Evolutionary conservation across 2,113 vertebrate genomes (phyloP).

Genomic region (Xenus cinereus): DNA sequence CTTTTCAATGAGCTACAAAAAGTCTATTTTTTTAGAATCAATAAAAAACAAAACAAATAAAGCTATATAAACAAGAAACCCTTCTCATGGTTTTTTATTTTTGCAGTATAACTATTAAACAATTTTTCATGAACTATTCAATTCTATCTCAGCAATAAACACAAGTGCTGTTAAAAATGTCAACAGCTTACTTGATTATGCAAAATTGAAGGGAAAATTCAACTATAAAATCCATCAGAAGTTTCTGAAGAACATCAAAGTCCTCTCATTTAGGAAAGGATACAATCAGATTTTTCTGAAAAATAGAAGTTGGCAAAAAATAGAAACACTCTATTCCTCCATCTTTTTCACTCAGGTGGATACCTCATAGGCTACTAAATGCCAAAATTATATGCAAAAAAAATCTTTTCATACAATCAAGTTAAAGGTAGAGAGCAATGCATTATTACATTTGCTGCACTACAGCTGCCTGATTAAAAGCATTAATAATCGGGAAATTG

Average conservation of each 20-base stretch:
- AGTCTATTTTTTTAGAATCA: neutral
- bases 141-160: constrained; percentile 53
- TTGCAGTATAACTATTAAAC: neutral
- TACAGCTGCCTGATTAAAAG: neutral
- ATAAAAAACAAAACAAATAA: neutral
- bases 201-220: constrained; percentile 65
- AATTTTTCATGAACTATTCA: constrained; percentile 16
- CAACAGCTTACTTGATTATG: constrained; percentile 69
- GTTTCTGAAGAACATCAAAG: constrained; percentile 66
- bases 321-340: constrained; percentile 47
- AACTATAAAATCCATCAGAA: constrained; percentile 63
- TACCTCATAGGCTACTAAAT: constrained; percentile 27
- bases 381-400: constrained; percentile 20
- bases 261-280: constrained; percentile 66
- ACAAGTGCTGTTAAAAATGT: constrained; percentile 62
- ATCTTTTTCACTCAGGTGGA: constrained; percentile 45
- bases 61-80: neutral
- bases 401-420: neutral
- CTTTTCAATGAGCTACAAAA: neutral
- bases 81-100: neutral
- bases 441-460: neutral
- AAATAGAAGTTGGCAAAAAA: constrained; percentile 67
- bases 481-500: neutral
- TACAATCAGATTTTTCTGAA: constrained; percentile 66
- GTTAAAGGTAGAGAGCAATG: neutral